These are phyloP conservation scores for Tetropium fuscum DNA, from an alignment of 2,888 invertebrate genomes.

Conservation along the genomic window DNA sequence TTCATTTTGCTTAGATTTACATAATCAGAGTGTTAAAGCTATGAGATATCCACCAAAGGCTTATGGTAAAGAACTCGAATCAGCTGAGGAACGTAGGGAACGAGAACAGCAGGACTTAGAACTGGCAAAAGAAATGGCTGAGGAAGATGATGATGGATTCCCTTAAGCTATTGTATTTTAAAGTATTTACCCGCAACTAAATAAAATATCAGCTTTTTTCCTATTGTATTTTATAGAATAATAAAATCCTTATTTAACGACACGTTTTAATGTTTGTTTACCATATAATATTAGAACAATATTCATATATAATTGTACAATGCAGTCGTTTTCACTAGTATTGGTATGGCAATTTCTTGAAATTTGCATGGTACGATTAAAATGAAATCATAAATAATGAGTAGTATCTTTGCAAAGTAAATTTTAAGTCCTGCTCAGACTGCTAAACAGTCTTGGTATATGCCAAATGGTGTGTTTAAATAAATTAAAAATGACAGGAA, in stretches of 20 bases:
- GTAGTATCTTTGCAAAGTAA: too few relatives aligned
- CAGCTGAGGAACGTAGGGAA: constrained; percentile 95
- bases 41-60: constrained; percentile 99
- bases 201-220: constrained; percentile 16
- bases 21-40: constrained; percentile 99
- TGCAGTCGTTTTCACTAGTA: too few relatives aligned
- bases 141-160: constrained; percentile 97
- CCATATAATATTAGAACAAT: too few relatives aligned
- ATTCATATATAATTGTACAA: too few relatives aligned
- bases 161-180: constrained; percentile 60
- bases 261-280: not conserved
- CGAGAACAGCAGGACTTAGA: constrained; percentile 98
- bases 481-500: too few relatives aligned
- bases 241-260: constrained; percentile 21
- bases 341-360: too few relatives aligned
- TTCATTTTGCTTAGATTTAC: constrained; percentile 96
- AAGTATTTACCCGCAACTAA: constrained; percentile 8
- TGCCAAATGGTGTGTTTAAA: too few relatives aligned
- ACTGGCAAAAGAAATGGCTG: constrained; percentile 99
- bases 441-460: too few relatives aligned
- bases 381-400: too few relatives aligned
- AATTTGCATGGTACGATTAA: too few relatives aligned
- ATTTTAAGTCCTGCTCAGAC: too few relatives aligned
- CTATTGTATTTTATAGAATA: constrained; percentile 21
- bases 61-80: constrained; percentile 97